Conservation (phyloP, 2,113 vertebrate species). For the Bettongia penicillata region DNA sequence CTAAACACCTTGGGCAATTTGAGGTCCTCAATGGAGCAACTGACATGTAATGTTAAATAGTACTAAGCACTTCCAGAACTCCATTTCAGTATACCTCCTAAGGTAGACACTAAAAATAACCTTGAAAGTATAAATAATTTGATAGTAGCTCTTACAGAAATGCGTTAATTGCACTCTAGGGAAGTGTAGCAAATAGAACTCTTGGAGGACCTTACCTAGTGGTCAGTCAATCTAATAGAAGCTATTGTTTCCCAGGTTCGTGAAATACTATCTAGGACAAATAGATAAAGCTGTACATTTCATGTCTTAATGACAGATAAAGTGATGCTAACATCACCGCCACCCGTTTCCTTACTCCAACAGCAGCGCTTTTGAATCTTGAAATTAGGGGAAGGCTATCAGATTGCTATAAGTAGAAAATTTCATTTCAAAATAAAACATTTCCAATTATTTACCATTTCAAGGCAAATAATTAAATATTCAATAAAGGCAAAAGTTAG, state of each 20-base stretch:
- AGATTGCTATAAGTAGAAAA: background rate
- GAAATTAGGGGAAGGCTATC: conserved; percentile 45
- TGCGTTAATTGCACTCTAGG: background rate
- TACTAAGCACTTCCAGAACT: background rate
- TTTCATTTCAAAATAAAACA: background rate
- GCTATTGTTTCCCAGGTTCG: background rate
- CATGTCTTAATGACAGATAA: background rate
- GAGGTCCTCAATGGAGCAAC: background rate
- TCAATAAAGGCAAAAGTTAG: conserved; percentile 27
- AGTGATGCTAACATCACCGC: background rate
- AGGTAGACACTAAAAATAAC: background rate
- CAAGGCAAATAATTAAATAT: conserved; percentile 60
- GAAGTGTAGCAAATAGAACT: background rate
- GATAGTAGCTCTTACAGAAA: background rate
- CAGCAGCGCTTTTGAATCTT: background rate
- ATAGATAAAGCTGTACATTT: background rate
- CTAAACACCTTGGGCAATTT: background rate
- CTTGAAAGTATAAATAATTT: background rate
- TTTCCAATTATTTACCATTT: conserved; percentile 38
- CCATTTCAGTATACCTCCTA: background rate
- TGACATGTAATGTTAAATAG: background rate
- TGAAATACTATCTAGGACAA: background rate
- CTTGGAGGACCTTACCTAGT: background rate
- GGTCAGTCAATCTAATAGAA: background rate
- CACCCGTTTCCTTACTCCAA: background rate